Evolutionary conservation across 30 jellyfish, hydroid and myxozoan genomes (phyloP), one percentile per base, ranked within the genome.

Genomic region (Chrysaora quinquecirrha): DNA sequence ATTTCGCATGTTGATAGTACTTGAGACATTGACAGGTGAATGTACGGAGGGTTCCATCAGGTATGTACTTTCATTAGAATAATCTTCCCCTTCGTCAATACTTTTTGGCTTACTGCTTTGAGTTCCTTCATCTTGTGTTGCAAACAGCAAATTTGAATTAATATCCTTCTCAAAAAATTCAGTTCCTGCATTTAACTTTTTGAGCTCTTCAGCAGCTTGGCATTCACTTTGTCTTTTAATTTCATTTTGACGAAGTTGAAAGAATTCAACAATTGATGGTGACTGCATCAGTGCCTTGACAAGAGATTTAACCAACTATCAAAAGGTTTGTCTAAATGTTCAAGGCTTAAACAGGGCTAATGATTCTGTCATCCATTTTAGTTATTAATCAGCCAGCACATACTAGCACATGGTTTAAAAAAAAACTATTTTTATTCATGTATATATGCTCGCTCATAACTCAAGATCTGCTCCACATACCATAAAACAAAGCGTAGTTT

Each of bases 221-320:
- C 68, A 9, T 52, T 38, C 11, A 14, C 14, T 38, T 38, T 38
- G 54, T 14, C 6, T 52, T 19, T 52, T 52, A 52, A 52, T 20
- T 25, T 52, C 68, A 10, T 52, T 16, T 52, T 52, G 68, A 20
- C 29, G 68, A 2, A 10, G 25, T 16, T 52, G 68, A 9, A 52
- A 20, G 29, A 52, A 52, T 7, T 20, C 29, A 25, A 52, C 25
- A 2, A 52, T 10, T 2, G 27, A 16, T 10, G 68, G 68, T 52
- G 68, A 52, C 24, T 20, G 68, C 68, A 52, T 52, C 68, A 52
- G 25, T 20, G 24, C 68, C 68, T 52, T 52, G 24, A 52, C 24
- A 16, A 52, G 6, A 52, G 68, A 52, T 43, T 43, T 43, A 6
- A 6, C 9, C 9, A 43, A 43, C 12, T 43, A 9, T 43, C 16